Evolutionary conservation across 2,113 vertebrate genomes (phyloP).

Genomic region (Embiotoca jacksoni): DNA sequence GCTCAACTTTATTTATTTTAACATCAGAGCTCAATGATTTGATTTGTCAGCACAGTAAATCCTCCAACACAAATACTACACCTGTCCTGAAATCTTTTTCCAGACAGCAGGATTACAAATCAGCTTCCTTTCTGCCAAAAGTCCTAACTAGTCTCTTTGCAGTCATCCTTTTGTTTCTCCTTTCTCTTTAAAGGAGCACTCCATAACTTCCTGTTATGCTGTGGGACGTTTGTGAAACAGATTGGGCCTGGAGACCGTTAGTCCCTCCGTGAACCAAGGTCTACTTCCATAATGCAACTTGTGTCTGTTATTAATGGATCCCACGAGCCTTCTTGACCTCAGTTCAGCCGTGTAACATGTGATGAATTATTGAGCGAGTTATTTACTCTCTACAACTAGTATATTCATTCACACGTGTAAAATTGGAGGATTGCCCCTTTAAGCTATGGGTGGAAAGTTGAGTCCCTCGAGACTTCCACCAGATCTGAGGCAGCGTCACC

Average conservation of each 20-base stretch:
- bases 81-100: too few relatives aligned
- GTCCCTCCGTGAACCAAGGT: too few relatives aligned
- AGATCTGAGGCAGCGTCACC: neutral
- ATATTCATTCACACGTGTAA: neutral
- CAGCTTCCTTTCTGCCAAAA: too few relatives aligned
- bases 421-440: neutral
- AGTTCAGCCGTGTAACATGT: too few relatives aligned
- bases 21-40: conserved; percentile 11
- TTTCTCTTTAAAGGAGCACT: neutral
- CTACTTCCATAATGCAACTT: too few relatives aligned
- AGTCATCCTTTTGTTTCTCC: neutral
- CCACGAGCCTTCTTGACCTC: too few relatives aligned
- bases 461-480: neutral
- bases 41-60: neutral
- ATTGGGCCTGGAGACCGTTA: too few relatives aligned
- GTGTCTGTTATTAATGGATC: too few relatives aligned
- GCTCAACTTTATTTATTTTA: conserved; percentile 39
- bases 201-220: neutral
- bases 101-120: too few relatives aligned
- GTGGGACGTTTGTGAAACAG: neutral
- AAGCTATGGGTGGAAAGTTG: conserved; percentile 10
- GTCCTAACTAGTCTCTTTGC: neutral
- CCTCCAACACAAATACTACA: neutral
- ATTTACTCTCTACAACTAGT: too few relatives aligned
- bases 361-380: too few relatives aligned